phyloP scores from a whole-genome alignment of 2,888 invertebrate species.

The Pristionchus fissidentatus region DNA sequence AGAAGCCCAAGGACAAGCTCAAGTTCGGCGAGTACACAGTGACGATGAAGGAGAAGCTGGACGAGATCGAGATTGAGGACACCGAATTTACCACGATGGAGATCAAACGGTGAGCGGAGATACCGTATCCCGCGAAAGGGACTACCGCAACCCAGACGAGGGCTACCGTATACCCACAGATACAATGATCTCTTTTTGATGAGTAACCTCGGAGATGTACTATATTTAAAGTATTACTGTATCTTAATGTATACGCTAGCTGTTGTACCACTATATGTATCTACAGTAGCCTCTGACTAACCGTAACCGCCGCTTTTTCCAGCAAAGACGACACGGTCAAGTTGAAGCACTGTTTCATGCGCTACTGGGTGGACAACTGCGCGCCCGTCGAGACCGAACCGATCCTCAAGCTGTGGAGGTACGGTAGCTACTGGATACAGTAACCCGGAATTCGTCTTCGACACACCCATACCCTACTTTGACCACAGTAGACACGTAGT shows the following conservation, averaged over 20 bases:
- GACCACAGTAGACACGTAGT: too few relatives aligned
- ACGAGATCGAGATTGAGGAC: neutral
- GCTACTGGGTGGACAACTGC: constrained; percentile 54
- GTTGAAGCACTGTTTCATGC: constrained; percentile 47
- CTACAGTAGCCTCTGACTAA: neutral
- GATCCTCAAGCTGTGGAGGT: constrained; percentile 48
- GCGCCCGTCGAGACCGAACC: constrained; percentile 49
- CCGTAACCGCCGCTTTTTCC: neutral
- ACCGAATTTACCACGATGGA: constrained; percentile 21
- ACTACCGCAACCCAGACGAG: too few relatives aligned
- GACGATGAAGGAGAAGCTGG: constrained; percentile 27
- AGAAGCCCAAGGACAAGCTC: neutral
- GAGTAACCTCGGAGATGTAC: too few relatives aligned
- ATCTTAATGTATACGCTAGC: too few relatives aligned
- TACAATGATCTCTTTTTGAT: too few relatives aligned
- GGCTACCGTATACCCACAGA: too few relatives aligned
- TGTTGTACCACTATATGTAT: neutral
- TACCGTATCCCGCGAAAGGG: neutral
- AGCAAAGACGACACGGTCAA: constrained; percentile 15
- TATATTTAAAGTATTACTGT: too few relatives aligned
- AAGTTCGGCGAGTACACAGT: constrained; percentile 36
- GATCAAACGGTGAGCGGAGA: neutral
- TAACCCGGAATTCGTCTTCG: neutral
- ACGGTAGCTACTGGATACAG: neutral
- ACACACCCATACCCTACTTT: too few relatives aligned